Evolutionary conservation across 2,797 vertebrate species (phyloP), one percentile per base, ranked within the genome.

Genomic region (Alcedo quadribrachys): DNA sequence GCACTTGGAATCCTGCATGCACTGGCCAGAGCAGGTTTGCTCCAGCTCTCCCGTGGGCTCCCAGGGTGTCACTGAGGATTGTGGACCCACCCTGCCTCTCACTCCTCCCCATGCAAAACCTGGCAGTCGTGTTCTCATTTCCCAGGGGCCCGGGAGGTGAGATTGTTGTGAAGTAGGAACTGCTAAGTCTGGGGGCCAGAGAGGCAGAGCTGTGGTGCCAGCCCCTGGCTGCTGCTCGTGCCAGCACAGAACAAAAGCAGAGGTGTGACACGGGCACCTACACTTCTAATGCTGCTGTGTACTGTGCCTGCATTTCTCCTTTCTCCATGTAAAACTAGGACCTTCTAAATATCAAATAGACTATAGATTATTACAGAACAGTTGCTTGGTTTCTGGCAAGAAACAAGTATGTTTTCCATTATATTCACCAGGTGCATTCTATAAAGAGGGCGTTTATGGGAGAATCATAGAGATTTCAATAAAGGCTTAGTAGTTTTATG

Each of bases 401-500:
- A 51, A 88, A 83, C 86, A 87, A 94, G 12, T 81, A 93, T 95
- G 95, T 83, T 96, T 95, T 90, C 79, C 68, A 95, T 96, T 96
- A 94, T 70, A 79, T 83, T 87, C 46, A 7, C 94, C 96, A 96
- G 95, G 95, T 96, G 94, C 90, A 79, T 93, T 95, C 95, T 92
- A 95, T 95, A 95, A 96, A 96, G 60, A 55, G 84, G 95, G 94
- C 10, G 93, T 95, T 96, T 96, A 96, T 95, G 91, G 88, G 79
- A 82, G 81, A 93, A 95, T 87, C 93, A 80, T 93, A 93, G 88
- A 92, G 92, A 95, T 93, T 95, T 96, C 96, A 95, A 96, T 95
- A 95, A 87, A 93, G 86, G 84, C 80, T 96, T 95, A 95, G 91
- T 93, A 95, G 91, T 91, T 96, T 95, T 89, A 94, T 96, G 93